These are phyloP conservation scores for Lepidonotus clava DNA, from an alignment of 2,888 invertebrate species.

Conservation along the genomic window DNA sequence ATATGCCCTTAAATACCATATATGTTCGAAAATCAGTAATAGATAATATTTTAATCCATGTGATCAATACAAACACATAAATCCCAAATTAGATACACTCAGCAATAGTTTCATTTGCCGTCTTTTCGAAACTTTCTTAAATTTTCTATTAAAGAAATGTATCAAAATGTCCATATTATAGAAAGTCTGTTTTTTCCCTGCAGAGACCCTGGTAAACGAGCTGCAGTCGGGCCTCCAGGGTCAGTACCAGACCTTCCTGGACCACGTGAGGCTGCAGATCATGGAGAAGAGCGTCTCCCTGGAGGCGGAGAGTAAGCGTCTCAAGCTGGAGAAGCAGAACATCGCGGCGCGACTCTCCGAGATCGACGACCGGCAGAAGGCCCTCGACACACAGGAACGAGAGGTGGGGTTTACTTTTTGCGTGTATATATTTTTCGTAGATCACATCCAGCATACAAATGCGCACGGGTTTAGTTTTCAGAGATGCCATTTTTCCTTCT, in stretches of 20 bases:
- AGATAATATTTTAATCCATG: too few species aligned
- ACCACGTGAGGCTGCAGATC: constrained; percentile 45
- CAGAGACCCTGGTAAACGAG: constrained; percentile 46
- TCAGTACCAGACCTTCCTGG: constrained; percentile 28
- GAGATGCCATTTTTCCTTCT: too few species aligned
- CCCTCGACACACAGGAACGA: constrained; percentile 11
- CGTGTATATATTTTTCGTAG: too few species aligned
- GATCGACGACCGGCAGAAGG: constrained; percentile 22
- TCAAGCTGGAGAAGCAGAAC: neutral
- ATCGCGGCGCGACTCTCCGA: neutral
- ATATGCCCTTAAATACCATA: neutral
- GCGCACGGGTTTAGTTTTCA: too few species aligned
- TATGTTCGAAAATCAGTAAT: too few species aligned
- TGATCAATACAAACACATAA: too few species aligned
- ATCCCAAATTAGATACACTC: too few species aligned
- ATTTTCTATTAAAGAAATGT: too few species aligned
- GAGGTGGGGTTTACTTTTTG: constrained; percentile 18
- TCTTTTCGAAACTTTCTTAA: too few species aligned
- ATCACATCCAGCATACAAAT: too few species aligned
- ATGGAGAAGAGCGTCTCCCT: constrained; percentile 15
- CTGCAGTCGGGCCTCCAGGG: constrained; percentile 12
- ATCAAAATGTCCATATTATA: too few species aligned
- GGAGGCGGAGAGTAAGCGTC: constrained; percentile 11
- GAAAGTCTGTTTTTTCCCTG: neutral
- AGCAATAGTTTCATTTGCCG: too few species aligned